These are phyloP conservation scores for Trisateles emortualis DNA, from an alignment of 2,888 invertebrate species.

Conservation along the genomic window DNA sequence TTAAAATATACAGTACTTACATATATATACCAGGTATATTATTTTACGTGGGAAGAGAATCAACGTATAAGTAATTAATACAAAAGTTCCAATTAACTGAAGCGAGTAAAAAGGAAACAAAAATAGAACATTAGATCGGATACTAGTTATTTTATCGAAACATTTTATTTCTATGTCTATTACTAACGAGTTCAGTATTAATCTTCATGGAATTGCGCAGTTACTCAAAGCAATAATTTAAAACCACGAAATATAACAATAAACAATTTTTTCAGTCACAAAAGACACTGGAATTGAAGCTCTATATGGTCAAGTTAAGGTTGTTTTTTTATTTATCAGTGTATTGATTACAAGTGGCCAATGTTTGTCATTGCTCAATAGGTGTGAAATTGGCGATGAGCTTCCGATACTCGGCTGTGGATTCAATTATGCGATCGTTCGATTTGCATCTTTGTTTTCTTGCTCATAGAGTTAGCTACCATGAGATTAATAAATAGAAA, in stretches of 20 bases:
- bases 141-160: slow-evolving; percentile 12
- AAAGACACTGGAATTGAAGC: slow-evolving; percentile 25
- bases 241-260: slow-evolving; percentile 49
- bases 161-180: slow-evolving; percentile 14
- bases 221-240: slow-evolving; percentile 52
- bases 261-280: slow-evolving; percentile 26
- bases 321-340: slow-evolving; percentile 39
- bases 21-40: too few species aligned
- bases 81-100: not conserved
- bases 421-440: slow-evolving; percentile 60
- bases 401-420: slow-evolving; percentile 56
- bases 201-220: slow-evolving; percentile 47
- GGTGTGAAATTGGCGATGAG: slow-evolving; percentile 72
- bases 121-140: slow-evolving; percentile 17
- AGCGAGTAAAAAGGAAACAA: slow-evolving; percentile 15
- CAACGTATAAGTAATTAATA: not conserved
- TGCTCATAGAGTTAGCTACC: slow-evolving; percentile 14
- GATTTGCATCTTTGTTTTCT: slow-evolving; percentile 42
- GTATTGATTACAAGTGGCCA: slow-evolving; percentile 38
- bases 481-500: slow-evolving; percentile 4
- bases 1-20: too few species aligned
- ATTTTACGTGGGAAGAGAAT: not conserved
- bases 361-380: slow-evolving; percentile 68
- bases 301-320: slow-evolving; percentile 36
- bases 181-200: slow-evolving; percentile 22